Conservation (phyloP, 2,113 vertebrate species). For the Archocentrus centrarchus region DNA sequence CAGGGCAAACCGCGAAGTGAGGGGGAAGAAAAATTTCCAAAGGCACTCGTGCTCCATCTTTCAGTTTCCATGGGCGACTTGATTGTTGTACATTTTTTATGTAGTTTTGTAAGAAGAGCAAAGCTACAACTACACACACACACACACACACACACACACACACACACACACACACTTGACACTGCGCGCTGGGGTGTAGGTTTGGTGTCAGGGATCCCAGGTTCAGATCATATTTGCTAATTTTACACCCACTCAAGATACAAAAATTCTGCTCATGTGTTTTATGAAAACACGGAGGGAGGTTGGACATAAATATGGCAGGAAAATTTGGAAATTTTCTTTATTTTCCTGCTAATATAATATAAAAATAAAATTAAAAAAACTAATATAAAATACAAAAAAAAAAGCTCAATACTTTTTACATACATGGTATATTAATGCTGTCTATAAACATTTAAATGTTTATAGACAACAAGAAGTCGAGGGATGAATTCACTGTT, state of each 20-base stretch:
- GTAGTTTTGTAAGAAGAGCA: neutral
- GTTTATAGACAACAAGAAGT: neutral
- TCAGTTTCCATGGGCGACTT: neutral
- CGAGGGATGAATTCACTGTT: no score
- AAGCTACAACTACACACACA: neutral
- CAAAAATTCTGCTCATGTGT: accelerated
- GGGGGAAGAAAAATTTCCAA: neutral
- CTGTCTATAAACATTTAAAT: neutral
- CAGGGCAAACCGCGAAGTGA: neutral
- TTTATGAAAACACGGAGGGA: accelerated
- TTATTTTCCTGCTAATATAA: neutral
- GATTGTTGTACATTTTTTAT: neutral
- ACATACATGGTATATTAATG: neutral
- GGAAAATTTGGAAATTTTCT: neutral
- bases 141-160: neutral
- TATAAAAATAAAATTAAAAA: no score
- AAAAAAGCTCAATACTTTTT: no score
- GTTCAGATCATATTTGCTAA: neutral
- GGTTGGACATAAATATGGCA: neutral
- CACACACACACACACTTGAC: neutral
- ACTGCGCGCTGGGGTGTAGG: neutral
- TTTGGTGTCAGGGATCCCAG: accelerated
- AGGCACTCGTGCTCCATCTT: neutral
- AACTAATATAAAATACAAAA: neutral
- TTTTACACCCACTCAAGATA: no score